Base-by-base conservation (phyloP, 2,797 vertebrate species). In the Cetoscarus ocellatus region DNA sequence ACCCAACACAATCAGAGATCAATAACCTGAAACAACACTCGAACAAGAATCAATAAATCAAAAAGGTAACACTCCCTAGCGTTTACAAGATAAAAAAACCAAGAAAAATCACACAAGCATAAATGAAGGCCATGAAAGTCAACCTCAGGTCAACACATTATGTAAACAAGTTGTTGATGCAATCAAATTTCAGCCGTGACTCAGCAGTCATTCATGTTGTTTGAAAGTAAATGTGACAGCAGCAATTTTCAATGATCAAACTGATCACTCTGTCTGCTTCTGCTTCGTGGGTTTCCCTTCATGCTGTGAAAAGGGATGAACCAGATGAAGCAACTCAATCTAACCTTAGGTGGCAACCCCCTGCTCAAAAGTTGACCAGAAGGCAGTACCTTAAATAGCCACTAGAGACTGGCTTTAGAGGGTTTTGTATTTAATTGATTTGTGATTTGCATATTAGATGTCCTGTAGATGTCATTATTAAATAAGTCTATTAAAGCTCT, bases 321-420 rank as follows among this genome's bases (percentile, higher is more conserved):
- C n/a, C 67, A 72, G 65, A 17, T 68, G 59, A 55, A 82, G 69
- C 82, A 75, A 74, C 78, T 77, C 73, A 65, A 80, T 85, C 79
- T 62, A 70, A 58, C 11, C 48, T 10, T 19, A 1, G 27, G 18
- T 1, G 7, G 49, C 5, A 27, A 51, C 10, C 19, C 27, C 49
- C 19, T 6, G 8, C 27, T 27, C 27, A 27, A 27, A 27, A 27
- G 4, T 27, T 27, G 27, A 27, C 27, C 4, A 4, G 27, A n/a
- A 27, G 27, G 27, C 27, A 27, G 2, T 27, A 27, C 27, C 27
- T 27, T 27, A 19, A 18, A 49, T 50, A 1, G 48, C 49, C 49
- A 27, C 49, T 27, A 7, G 50, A 34, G 50, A 11, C 2, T 35
- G 19, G 12, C 19, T 13, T 11, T 14, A 34, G 3, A 7, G 19